Conservation (phyloP, 1,140 invertebrate genomes). For the Myzus persicae region DNA sequence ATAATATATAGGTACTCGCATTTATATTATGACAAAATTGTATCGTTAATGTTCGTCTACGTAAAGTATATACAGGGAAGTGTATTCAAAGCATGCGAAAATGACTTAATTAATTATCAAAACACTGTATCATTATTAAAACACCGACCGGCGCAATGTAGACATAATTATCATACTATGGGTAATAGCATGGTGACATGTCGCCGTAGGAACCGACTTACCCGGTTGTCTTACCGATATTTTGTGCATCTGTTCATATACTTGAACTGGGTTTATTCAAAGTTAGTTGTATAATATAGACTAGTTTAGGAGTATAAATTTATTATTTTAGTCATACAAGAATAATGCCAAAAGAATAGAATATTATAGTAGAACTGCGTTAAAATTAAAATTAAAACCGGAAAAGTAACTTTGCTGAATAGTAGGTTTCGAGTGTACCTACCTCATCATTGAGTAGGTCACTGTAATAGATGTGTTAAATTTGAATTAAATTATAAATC, state of each 20-base stretch:
- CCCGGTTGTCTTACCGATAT: neutral
- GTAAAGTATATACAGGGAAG: neutral
- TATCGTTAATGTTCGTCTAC: neutral
- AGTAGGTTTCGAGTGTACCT: no score
- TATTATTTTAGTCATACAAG: neutral
- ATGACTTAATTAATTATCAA: neutral
- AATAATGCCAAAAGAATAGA: neutral
- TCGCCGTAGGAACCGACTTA: neutral
- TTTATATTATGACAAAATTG: neutral
- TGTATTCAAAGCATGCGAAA: neutral
- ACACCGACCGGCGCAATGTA: neutral
- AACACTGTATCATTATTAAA: neutral
- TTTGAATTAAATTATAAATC: no score
- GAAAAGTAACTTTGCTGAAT: no score
- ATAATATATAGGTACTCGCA: no score
- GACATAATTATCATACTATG: no score
- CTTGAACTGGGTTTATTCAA: neutral
- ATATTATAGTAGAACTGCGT: neutral
- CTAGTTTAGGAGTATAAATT: neutral
- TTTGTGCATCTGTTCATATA: neutral
- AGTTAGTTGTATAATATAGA: no score
- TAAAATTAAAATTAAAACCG: no score
- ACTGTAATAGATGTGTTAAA: no score
- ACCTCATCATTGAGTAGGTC: no score
- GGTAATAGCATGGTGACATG: neutral